Evolutionary conservation across 2,888 invertebrate genomes (phyloP).

Genomic region (Elysia crispata): DNA sequence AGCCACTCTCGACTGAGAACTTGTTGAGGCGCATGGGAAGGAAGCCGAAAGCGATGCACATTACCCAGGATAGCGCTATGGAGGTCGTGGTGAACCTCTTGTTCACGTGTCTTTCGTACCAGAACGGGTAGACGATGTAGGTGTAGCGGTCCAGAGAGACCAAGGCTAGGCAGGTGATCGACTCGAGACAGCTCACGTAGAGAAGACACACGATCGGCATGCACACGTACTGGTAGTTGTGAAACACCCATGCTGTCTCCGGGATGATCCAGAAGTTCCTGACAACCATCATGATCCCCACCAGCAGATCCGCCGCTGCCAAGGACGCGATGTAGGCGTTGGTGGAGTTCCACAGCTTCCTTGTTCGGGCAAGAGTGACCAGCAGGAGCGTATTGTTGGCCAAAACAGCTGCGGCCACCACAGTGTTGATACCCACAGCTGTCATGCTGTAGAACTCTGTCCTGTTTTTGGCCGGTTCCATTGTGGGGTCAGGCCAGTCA

Average conservation of each 20-base stretch:
- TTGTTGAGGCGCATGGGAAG: slow-evolving; percentile 16
- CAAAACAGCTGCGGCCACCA: neutral
- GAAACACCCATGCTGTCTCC: slow-evolving; percentile 7
- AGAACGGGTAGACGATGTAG: slow-evolving; percentile 32
- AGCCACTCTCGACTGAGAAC: slow-evolving; percentile 11
- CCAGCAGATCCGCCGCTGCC: slow-evolving; percentile 18
- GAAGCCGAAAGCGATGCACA: slow-evolving; percentile 12
- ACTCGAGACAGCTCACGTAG: slow-evolving; percentile 25
- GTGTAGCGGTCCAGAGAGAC: slow-evolving; percentile 21
- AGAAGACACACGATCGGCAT: slow-evolving; percentile 24
- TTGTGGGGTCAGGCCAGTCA: too few species aligned
- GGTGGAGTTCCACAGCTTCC: slow-evolving; percentile 14
- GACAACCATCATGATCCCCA: slow-evolving; percentile 3
- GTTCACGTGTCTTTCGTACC: slow-evolving; percentile 28
- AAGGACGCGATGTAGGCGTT: slow-evolving; percentile 37
- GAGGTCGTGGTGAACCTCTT: neutral
- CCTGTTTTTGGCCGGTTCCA: too few species aligned
- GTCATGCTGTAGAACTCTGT: too few species aligned
- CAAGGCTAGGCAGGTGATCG: slow-evolving; percentile 13
- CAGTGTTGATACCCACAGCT: neutral
- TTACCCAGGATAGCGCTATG: neutral
- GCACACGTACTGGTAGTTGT: slow-evolving; percentile 24
- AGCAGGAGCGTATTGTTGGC: slow-evolving; percentile 25
- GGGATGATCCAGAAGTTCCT: slow-evolving; percentile 28
- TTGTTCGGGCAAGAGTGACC: slow-evolving; percentile 7